Evolutionary conservation across 1,140 invertebrate species (phyloP).

Genomic region (Drosophila pandora): DNA sequence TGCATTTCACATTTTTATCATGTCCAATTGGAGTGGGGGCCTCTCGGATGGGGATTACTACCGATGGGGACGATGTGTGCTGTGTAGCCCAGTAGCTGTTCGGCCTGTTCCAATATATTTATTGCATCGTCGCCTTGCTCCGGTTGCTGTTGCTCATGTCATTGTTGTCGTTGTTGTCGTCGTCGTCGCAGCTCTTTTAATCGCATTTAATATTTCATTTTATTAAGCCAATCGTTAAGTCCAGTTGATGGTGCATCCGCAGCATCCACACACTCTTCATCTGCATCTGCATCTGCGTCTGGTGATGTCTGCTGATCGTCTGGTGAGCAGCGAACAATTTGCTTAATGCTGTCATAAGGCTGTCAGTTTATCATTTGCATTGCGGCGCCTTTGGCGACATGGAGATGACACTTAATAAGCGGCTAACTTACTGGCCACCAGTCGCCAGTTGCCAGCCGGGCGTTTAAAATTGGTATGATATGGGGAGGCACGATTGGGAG

Average conservation of each 20-base stretch:
- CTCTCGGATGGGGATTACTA: not conserved
- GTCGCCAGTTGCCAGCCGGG: not conserved
- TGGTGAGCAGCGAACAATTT: conserved; percentile 62
- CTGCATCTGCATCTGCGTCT: conserved; percentile 6
- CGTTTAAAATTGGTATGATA: conserved; percentile 1
- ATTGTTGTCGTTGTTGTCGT: conserved; percentile 33
- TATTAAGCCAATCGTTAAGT: conserved; percentile 76
- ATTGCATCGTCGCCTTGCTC: conserved; percentile 59
- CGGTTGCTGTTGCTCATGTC: conserved; percentile 13
- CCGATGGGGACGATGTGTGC: not conserved
- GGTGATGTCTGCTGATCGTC: conserved; percentile 64
- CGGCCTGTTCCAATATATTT: conserved; percentile 74
- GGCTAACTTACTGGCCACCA: conserved; percentile 32
- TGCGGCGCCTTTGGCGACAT: conserved; percentile 73
- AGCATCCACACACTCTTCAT: conserved; percentile 6
- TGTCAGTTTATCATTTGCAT: conserved; percentile 80
- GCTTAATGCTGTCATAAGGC: conserved; percentile 80
- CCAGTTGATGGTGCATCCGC: conserved; percentile 28
- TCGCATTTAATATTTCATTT: conserved; percentile 83
- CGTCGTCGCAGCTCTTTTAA: conserved; percentile 68
- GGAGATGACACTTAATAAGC: conserved; percentile 72
- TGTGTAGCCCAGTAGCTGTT: conserved; percentile 53
- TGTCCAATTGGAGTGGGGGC: conserved; percentile 27
- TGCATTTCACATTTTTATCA: conserved; percentile 74
- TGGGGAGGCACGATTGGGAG: not conserved